Evolutionary conservation across 2,113 vertebrate species (phyloP).

Genomic region (Dasyornis broadbenti): DNA sequence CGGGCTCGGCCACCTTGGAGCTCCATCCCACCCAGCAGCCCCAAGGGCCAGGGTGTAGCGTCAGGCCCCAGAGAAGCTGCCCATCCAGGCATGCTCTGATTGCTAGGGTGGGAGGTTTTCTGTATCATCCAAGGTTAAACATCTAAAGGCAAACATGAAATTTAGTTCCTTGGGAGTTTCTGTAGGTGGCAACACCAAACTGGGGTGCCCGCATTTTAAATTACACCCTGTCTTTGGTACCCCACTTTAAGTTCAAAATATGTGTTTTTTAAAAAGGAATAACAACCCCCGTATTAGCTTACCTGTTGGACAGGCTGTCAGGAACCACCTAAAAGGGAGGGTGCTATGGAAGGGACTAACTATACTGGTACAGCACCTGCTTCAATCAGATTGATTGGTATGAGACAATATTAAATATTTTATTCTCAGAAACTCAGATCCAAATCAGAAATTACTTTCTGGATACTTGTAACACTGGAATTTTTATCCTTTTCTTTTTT

Average conservation of each 20-base stretch:
- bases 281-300: neutral
- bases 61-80: neutral
- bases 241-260: neutral
- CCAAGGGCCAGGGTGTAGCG: neutral
- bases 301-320: neutral
- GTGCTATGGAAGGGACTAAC: neutral
- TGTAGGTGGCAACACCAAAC: neutral
- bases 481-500: neutral
- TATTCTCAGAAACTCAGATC: neutral
- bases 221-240: neutral
- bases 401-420: neutral
- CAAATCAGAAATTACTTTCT: neutral
- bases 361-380: neutral
- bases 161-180: neutral
- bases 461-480: neutral
- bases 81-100: fast-evolving
- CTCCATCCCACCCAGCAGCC: too few relatives aligned
- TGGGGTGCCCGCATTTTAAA: neutral
- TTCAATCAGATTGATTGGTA: neutral
- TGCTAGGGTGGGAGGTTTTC: neutral
- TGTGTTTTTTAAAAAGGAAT: neutral
- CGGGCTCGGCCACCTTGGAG: fast-evolving
- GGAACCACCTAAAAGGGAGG: neutral
- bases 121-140: neutral
- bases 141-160: neutral